Evolutionary conservation across 1,140 invertebrate species (phyloP), one percentile per base, ranked within the genome.

Genomic region (Drosophila auraria): DNA sequence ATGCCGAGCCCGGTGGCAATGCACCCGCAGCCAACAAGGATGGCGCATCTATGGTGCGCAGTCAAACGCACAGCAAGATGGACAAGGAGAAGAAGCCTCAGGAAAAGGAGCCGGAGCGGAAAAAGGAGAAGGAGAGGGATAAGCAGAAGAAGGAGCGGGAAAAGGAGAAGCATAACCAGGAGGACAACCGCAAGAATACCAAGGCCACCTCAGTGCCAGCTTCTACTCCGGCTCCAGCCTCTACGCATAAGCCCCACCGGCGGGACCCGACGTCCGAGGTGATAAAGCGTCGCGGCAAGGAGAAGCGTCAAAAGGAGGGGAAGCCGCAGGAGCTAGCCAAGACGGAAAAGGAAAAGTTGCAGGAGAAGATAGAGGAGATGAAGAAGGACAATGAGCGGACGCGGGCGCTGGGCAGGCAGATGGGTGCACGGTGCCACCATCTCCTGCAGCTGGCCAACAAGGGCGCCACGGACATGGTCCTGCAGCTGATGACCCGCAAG

Each of bases 401-500:
- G 17, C 53, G 30, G 2, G 0, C 17, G 9, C 17, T 3, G n/a
- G n/a, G 5, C 27, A 12, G 6, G 1, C 30, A 33, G 5, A 8
- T 54, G 17, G 54, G 36, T 14, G 14, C 20, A 6, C n/a, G 33
- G 3, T 20, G 53, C 7, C 17, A 56, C 17, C 53, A n/a, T 14
- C 30, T 15, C 12, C 2, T 11, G 4, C 12, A 15, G 4, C 14
- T 40, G 20, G 0, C 2, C 20, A 15, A 3, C 20, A 23, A 25
- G 20, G 53, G 53, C 7, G 23, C 54, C 54, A 40, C 54, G 36
- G 54, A 57, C 20, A 40, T 57, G 36, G 36, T 57, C 36, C 54
- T 57, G 8, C 36, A 40, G 5, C 17, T 57, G 20, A 57, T 57
- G 36, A 40, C 20, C 15, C 51, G 33, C 15, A 70, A 33, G 11